These are phyloP conservation scores for Danio jaintianensis DNA, from an alignment of 2,797 vertebrate species.

Conservation along the genomic window DNA sequence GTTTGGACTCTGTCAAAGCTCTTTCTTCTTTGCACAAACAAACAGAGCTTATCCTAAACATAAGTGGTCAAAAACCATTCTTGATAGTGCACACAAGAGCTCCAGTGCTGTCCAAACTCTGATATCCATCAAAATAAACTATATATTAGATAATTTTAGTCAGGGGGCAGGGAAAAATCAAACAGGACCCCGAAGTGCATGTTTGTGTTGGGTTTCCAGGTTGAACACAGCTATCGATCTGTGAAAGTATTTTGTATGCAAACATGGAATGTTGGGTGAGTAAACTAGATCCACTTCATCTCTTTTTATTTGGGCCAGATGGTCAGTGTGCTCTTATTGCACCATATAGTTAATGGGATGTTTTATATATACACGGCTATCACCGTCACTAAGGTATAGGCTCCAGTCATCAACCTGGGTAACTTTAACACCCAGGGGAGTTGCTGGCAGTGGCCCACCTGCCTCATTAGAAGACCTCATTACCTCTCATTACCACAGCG, in stretches of 20 bases:
- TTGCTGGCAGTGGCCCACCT: conserved; percentile 58
- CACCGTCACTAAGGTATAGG: background rate
- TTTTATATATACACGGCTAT: conserved; percentile 5
- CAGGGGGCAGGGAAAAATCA: background rate
- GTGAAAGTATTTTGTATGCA: conserved; percentile 27
- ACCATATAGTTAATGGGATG: background rate
- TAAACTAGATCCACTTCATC: conserved; percentile 23
- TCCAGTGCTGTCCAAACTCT: conserved; percentile 13
- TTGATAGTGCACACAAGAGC: conserved; percentile 23
- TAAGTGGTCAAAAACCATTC: conserved; percentile 42
- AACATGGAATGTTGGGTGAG: conserved; percentile 24
- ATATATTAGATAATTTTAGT: conserved; percentile 22
- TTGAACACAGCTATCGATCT: background rate
- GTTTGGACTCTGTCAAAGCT: conserved; percentile 43
- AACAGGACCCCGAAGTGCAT: conserved; percentile 3
- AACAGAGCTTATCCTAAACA: conserved; percentile 47
- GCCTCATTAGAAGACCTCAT: conserved; percentile 63
- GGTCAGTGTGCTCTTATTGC: conserved; percentile 15
- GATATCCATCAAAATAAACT: conserved; percentile 22
- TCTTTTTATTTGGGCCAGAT: conserved; percentile 35
- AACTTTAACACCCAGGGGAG: conserved; percentile 55
- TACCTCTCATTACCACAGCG: conserved; percentile 62
- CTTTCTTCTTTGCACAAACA: conserved; percentile 51
- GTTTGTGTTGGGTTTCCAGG: conserved; percentile 5
- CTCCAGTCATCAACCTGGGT: conserved; percentile 25